These are phyloP conservation scores for Mastacembelus armatus DNA, from an alignment of 2,797 vertebrate genomes.

Conservation along the genomic window DNA sequence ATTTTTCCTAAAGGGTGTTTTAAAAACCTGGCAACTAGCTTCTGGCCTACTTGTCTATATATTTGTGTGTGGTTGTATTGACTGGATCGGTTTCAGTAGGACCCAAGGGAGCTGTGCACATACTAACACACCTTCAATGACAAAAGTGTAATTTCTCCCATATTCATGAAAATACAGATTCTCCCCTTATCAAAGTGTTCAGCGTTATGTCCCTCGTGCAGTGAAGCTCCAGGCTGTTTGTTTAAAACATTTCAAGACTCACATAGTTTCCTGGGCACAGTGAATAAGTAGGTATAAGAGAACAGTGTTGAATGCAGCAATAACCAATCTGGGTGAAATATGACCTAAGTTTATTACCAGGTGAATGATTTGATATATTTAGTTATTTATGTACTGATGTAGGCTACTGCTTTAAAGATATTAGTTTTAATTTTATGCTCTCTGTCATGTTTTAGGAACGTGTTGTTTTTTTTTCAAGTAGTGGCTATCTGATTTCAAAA, in stretches of 20 bases:
- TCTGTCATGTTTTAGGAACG: not conserved
- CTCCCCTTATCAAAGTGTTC: slow-evolving; percentile 45
- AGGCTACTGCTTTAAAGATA: not conserved
- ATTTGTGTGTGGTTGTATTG: slow-evolving; percentile 5
- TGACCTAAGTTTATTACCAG: not conserved
- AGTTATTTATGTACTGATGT: not conserved
- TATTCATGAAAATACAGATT: slow-evolving; percentile 59
- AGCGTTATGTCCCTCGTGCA: slow-evolving; percentile 23
- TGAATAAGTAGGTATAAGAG: not conserved
- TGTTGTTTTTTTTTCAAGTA: not conserved
- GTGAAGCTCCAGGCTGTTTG: slow-evolving; percentile 21
- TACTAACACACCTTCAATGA: slow-evolving; percentile 54
- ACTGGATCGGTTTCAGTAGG: slow-evolving; percentile 47
- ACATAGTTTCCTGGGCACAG: slow-evolving; percentile 9
- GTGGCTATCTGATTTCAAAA: slow-evolving; percentile 20
- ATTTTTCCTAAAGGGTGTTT: slow-evolving; percentile 58
- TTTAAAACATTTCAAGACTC: slow-evolving; percentile 11
- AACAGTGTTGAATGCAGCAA: too few relatives aligned
- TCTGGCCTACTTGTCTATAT: slow-evolving; percentile 22
- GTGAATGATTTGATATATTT: not conserved
- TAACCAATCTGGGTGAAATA: not conserved
- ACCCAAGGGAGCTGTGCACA: slow-evolving; percentile 49
- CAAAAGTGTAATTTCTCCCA: slow-evolving; percentile 54
- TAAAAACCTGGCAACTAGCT: slow-evolving; percentile 44
- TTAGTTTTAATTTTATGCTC: not conserved